Percentiles rank a stretch among this genome's conserved stretches.
phyloP scores from a whole-genome alignment of 2,888 invertebrate genomes.

The Gerosis bhagava region DNA sequence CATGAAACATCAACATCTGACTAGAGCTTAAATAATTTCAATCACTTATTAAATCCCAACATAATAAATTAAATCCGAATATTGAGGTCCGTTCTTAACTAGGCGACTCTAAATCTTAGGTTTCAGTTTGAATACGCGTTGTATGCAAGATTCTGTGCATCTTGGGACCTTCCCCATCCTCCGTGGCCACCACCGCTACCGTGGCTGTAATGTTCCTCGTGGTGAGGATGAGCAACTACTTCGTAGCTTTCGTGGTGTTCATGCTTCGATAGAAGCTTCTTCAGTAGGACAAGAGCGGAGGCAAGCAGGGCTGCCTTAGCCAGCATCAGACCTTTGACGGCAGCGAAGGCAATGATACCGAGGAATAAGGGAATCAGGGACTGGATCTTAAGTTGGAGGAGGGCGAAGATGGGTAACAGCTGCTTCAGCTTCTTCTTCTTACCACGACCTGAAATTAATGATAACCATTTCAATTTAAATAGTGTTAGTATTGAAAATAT shows the following conservation, averaged over 20 bases:
- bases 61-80: slow-evolving; percentile 60
- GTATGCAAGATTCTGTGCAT: slow-evolving; percentile 88
- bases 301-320: slow-evolving; percentile 92
- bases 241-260: slow-evolving; percentile 88
- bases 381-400: slow-evolving; percentile 90
- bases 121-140: slow-evolving; percentile 82
- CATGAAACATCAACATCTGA: slow-evolving; percentile 42
- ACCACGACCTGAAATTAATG: slow-evolving; percentile 84
- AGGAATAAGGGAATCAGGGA: slow-evolving; percentile 90
- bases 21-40: slow-evolving; percentile 47
- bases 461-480: too few relatives aligned
- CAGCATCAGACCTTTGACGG: slow-evolving; percentile 92
- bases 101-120: slow-evolving; percentile 55
- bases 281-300: slow-evolving; percentile 85
- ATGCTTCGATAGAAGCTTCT: slow-evolving; percentile 88
- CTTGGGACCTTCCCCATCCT: slow-evolving; percentile 86
- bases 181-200: slow-evolving; percentile 80
- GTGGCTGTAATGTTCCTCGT: slow-evolving; percentile 81
- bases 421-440: slow-evolving; percentile 91
- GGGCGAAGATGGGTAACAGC: slow-evolving; percentile 87
- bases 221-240: slow-evolving; percentile 87
- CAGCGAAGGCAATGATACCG: slow-evolving; percentile 88
- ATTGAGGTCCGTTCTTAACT: slow-evolving; percentile 69
- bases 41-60: slow-evolving; percentile 75
- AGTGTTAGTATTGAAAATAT: too few relatives aligned